Evolutionary conservation across 2,888 invertebrate species (phyloP).

Genomic region (Volucella zonaria): DNA sequence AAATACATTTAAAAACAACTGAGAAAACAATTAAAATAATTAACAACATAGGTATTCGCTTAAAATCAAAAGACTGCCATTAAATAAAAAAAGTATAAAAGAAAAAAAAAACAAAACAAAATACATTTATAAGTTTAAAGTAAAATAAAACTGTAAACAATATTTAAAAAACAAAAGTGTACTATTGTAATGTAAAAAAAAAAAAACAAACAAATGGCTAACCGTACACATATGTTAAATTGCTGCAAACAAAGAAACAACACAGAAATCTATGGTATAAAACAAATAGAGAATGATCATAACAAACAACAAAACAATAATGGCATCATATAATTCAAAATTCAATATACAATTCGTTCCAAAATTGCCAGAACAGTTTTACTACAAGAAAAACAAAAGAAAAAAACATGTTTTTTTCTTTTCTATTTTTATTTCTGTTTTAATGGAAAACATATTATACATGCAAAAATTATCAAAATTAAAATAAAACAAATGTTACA

Average conservation of each 20-base stretch:
- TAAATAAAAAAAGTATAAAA: slow-evolving; percentile 54
- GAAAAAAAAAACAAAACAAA: slow-evolving; percentile 57
- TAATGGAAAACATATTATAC: slow-evolving; percentile 14
- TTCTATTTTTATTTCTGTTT: slow-evolving; percentile 15
- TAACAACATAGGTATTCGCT: slow-evolving; percentile 49
- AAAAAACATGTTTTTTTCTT: slow-evolving; percentile 5
- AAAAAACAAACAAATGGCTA: slow-evolving; percentile 70
- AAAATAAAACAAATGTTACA: slow-evolving; percentile 17
- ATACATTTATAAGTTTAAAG: slow-evolving; percentile 70
- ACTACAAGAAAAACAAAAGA: not conserved
- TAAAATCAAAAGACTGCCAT: slow-evolving; percentile 72
- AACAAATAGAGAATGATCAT: slow-evolving; percentile 8
- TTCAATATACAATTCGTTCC: not conserved
- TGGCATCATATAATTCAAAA: slow-evolving; percentile 58
- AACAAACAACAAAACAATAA: slow-evolving; percentile 31
- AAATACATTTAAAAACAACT: slow-evolving; percentile 39
- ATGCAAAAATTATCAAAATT: slow-evolving; percentile 9
- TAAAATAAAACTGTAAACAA: slow-evolving; percentile 45
- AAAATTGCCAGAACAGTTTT: slow-evolving; percentile 2
- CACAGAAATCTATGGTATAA: slow-evolving; percentile 14
- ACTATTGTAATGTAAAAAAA: slow-evolving; percentile 62
- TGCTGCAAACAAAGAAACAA: slow-evolving; percentile 61
- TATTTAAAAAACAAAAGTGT: slow-evolving; percentile 53
- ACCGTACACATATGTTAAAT: slow-evolving; percentile 57
- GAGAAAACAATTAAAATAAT: not conserved